Evolutionary conservation across 2,888 invertebrate genomes (phyloP), one percentile per base, ranked within the genome.

Genomic region (Teinopalpus imperialis): DNA sequence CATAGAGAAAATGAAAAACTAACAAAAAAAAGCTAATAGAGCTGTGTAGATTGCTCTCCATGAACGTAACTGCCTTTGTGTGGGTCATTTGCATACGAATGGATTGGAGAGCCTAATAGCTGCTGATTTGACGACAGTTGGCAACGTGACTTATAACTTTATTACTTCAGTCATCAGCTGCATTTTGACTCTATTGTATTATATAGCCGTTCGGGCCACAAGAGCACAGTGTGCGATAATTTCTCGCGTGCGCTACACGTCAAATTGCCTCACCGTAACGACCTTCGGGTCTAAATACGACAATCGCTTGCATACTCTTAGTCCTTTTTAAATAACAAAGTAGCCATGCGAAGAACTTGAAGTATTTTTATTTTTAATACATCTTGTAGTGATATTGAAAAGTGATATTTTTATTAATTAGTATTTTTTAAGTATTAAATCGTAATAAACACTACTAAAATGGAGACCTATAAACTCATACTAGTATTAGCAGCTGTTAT

Each of bases 171-270:
- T 31, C 42, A 18, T 16, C 29, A 10, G 29, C 16, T 6, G 4
- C 32, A 39, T 10, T 39, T 23, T 16, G 36, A 36, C 20, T 43
- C 29, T 31, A 23, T 35, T 34, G 43, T 44, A 24, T 29, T 41
- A 32, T 36, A 42, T 42, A 37, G 41, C 18, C 32, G 37, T 20
- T 32, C 24, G 24, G 48, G 34, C 49, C 52, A 40, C 36, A 27
- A 53, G 45, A 43, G 51, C 43, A 59, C 66, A 73, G 71, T 69
- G 65, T 57, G 61, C 64, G 64, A 54, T 58, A 49, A 61, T 43
- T 52, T 46, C 52, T 59, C 66, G 71, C 61, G 62, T 60, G 59
- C 54, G 56, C 50, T 50, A 57, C 69, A 69, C 74, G 74, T 58
- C 37, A 23, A 45, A 26, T 48, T 37, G 37, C 43, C 45, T 45